Evolutionary conservation across 2,797 vertebrate species (phyloP).

Genomic region (Gastrophryne carolinensis): DNA sequence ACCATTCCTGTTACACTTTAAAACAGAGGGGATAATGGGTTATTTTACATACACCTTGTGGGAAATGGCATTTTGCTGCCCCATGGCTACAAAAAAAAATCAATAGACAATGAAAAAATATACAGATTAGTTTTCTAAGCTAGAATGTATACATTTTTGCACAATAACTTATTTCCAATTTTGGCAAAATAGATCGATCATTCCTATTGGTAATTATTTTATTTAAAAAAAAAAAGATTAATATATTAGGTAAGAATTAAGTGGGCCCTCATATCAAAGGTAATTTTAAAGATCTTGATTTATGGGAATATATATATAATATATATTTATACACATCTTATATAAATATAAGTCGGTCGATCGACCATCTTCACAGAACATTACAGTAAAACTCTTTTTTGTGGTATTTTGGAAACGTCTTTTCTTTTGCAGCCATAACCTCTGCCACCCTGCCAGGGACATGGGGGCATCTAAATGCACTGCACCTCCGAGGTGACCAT

Average conservation of each 20-base stretch:
- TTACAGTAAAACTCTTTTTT: no score
- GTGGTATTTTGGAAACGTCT: no score
- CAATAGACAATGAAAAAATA: no score
- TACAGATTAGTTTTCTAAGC: constrained; percentile 69
- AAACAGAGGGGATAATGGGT: no score
- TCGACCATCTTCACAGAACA: background rate
- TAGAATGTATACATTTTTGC: constrained; percentile 63
- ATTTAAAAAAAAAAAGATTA: constrained; percentile 66
- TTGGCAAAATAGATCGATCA: constrained; percentile 77
- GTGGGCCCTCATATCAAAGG: constrained; percentile 64
- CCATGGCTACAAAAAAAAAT: constrained; percentile 71
- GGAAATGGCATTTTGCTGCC: constrained; percentile 60
- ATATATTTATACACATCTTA: background rate
- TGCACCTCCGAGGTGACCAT: no score
- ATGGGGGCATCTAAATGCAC: no score
- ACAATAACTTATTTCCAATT: constrained; percentile 78
- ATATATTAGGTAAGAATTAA: constrained; percentile 59
- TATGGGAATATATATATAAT: background rate
- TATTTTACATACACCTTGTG: background rate
- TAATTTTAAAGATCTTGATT: constrained; percentile 24
- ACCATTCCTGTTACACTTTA: no score
- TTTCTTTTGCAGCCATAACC: no score
- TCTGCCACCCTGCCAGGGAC: no score
- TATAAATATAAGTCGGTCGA: background rate
- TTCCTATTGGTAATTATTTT: constrained; percentile 71